phyloP scores from a whole-genome alignment of 23 tunicate genomes.

The Trididemnum miniatum region DNA sequence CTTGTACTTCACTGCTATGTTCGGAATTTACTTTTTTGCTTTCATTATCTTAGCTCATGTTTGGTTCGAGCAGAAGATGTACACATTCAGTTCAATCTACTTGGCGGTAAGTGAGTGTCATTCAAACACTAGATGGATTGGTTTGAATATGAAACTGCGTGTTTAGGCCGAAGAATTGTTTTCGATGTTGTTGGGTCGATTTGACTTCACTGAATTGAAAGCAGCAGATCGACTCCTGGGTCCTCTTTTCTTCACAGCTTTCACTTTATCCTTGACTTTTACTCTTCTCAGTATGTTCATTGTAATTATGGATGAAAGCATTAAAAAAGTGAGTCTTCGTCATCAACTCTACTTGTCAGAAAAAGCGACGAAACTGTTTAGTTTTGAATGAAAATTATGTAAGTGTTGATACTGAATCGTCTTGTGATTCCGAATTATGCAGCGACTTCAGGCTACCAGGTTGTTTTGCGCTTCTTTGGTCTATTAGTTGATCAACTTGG shows the following conservation, averaged over 20 bases:
- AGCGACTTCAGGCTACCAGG: too few relatives aligned
- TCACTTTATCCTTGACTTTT: constrained; percentile 52
- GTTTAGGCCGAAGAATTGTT: constrained; percentile 74
- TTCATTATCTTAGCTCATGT: constrained; percentile 61
- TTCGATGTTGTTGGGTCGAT: constrained; percentile 78
- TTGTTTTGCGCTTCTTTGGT: too few relatives aligned
- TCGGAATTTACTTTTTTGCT: constrained; percentile 59
- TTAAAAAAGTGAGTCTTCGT: too few relatives aligned
- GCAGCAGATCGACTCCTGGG: constrained; percentile 70
- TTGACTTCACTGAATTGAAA: constrained; percentile 76
- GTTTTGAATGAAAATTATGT: too few relatives aligned
- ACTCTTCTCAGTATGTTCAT: constrained; percentile 78
- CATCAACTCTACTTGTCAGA: too few relatives aligned
- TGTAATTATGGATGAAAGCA: constrained; percentile 76
- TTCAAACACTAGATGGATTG: too few relatives aligned
- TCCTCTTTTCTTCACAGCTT: constrained; percentile 69
- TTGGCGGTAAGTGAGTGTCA: constrained; percentile 76
- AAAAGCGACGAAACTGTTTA: too few relatives aligned
- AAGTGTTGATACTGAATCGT: too few relatives aligned
- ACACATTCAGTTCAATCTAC: constrained; percentile 45
- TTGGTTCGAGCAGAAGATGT: constrained; percentile 90
- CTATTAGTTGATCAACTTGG: too few relatives aligned
- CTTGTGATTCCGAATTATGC: too few relatives aligned
- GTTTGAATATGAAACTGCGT: too few relatives aligned
- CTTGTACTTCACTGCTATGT: constrained; percentile 55